Conservation (phyloP, 2,888 invertebrate genomes). For the Merodon equestris region DNA sequence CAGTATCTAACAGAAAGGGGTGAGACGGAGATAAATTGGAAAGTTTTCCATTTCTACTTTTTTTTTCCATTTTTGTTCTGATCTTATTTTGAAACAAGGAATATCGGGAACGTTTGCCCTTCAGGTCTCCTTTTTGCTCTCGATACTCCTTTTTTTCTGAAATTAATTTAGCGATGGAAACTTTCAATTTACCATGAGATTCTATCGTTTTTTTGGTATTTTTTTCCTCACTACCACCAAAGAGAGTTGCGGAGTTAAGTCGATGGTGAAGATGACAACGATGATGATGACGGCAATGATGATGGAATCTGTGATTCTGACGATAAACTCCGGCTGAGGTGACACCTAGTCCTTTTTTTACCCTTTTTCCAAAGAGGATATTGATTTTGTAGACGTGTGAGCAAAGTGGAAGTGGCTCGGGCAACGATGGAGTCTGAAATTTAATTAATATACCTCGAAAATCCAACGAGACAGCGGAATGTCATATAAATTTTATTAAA, state of each 20-base stretch:
- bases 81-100: constrained; percentile 25
- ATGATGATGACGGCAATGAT: constrained; percentile 30
- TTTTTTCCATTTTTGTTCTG: constrained; percentile 14
- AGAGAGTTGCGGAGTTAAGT: constrained; percentile 27
- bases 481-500: no score
- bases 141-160: constrained; percentile 24
- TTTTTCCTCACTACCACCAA: constrained; percentile 33
- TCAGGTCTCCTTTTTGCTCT: constrained; percentile 11
- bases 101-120: constrained; percentile 56
- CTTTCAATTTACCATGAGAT: constrained; percentile 68
- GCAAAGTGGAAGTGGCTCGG: constrained; percentile 4
- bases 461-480: no score
- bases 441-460: no score
- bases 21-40: constrained; percentile 30
- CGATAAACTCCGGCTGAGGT: constrained; percentile 40
- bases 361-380: constrained; percentile 1
- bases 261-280: constrained; percentile 12
- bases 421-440: neutral
- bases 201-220: constrained; percentile 44
- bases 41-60: constrained; percentile 37
- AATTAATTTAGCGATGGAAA: constrained; percentile 65
- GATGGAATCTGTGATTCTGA: constrained; percentile 15
- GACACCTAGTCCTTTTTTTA: constrained; percentile 37
- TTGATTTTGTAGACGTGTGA: constrained; percentile 19
- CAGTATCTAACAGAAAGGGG: constrained; percentile 31